Conservation (phyloP, 2,888 invertebrate genomes). For the Scelioninae gen. 1 region DNA sequence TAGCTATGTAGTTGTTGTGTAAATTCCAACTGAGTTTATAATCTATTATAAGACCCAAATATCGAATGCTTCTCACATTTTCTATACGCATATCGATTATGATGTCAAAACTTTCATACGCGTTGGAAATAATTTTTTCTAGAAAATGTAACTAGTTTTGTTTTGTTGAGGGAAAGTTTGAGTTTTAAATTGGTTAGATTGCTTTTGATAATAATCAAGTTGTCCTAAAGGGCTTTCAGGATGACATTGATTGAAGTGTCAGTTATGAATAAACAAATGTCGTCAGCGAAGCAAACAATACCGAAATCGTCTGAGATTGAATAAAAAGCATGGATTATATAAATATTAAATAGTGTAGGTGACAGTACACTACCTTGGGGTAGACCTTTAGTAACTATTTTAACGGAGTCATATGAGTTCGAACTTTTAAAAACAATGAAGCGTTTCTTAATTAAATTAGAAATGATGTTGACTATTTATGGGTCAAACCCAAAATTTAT, state of each 20-base stretch:
- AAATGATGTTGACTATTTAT: slow-evolving; percentile 5
- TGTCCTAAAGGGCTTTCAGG: neutral
- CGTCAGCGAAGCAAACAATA: slow-evolving; percentile 17
- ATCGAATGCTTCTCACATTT: neutral
- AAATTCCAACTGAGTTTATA: slow-evolving; percentile 6
- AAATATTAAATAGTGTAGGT: too few species aligned
- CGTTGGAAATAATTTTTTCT: neutral
- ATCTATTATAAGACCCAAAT: slow-evolving; percentile 30
- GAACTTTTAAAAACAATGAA: neutral
- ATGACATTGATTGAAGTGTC: neutral
- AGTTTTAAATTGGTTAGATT: neutral
- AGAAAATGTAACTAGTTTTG: slow-evolving; percentile 31
- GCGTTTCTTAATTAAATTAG: neutral
- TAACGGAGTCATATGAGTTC: neutral
- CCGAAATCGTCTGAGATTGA: neutral
- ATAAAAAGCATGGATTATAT: neutral
- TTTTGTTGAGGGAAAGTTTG: slow-evolving; percentile 19
- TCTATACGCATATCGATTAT: neutral
- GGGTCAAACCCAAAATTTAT: slow-evolving; percentile 4
- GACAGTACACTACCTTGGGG: slow-evolving; percentile 14
- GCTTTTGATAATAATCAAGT: neutral
- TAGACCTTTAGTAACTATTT: neutral
- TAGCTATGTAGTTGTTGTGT: neutral
- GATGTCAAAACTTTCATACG: too few species aligned
- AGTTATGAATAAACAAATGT: slow-evolving; percentile 2